Base-by-base conservation (phyloP, 2,888 invertebrate genomes). In the Chouioia cunea region DNA sequence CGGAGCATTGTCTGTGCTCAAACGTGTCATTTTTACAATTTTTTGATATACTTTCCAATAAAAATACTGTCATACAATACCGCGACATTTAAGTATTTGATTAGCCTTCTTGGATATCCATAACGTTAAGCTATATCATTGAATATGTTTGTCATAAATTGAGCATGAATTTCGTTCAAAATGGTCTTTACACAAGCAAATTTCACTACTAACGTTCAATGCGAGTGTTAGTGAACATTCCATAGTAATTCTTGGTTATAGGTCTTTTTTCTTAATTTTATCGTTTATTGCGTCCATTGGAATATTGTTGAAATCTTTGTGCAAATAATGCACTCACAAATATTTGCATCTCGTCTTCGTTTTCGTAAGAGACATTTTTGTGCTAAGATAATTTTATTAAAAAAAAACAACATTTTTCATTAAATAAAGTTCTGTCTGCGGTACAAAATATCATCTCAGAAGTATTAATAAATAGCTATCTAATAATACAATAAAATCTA, bases 11-110 rank as follows among this genome's bases (percentile, higher is more conserved):
- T 8, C 16, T 36, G 43, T 65, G 65, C 57, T 68, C 50, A 10
- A 15, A 23, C 22, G 4, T 52, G 66, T 58, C 23, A 10, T 15
- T 48, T 59, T 67, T 2, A 23, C 27, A 12, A 57, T 66, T 14
- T 8, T 27, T 66, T 70, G n/a, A n/a, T 53, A 54, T 36, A n/a
- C 53, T 58, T 63, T 23, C 44, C 53, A 50, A 65, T 63, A 66
- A 36, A 60, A 70, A 73, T 73, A 73, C 66, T 70, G 73, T 46
- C 43, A 64, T 67, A 66, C 47, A 70, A 70, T 67, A 70, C 66
- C 56, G 16, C 47, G 22, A 22, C 36, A 36, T 56, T 69, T 22
- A 23, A 60, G 16, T 60, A 27, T 48, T n/a, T 62, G 48, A 64
- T 57, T 63, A 59, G 46, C 27, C 48, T 53, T 20, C 62, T 56